A percentile compares a stretch with the other conserved stretches of the same genome.
Conservation (phyloP, 2,113 vertebrate genomes). For the Pionites leucogaster region DNA sequence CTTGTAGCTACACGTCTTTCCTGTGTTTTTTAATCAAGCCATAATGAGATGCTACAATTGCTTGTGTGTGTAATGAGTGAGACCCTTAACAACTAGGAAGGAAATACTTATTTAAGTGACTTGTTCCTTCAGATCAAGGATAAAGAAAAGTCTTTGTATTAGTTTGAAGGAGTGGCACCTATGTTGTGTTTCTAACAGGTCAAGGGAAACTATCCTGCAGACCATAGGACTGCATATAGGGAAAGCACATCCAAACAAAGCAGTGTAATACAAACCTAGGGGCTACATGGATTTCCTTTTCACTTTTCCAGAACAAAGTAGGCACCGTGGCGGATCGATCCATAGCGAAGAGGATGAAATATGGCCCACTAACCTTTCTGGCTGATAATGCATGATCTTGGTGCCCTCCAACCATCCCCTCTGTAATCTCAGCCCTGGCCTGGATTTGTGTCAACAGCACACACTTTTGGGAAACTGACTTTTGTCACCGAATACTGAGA, state of each 20-base stretch:
- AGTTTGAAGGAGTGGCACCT: background rate
- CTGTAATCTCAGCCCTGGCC: background rate
- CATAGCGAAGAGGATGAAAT: background rate
- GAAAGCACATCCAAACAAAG: background rate
- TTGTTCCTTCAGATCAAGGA: background rate
- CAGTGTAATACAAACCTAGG: background rate
- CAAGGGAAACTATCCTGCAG: background rate
- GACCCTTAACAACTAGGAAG: constrained; percentile 1
- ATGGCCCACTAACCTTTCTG: background rate
- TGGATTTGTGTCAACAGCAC: background rate
- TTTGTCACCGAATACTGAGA: background rate
- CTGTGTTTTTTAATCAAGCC: background rate
- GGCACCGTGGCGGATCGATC: background rate
- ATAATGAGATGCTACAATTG: background rate
- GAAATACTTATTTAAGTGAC: background rate
- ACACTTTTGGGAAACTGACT: background rate
- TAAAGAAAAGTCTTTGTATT: background rate
- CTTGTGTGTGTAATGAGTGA: background rate
- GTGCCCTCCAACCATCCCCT: background rate
- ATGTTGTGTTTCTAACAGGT: background rate
- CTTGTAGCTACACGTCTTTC: background rate
- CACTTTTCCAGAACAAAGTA: background rate
- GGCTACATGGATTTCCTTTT: background rate
- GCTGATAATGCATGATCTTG: background rate
- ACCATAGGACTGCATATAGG: background rate